phyloP scores from a whole-genome alignment of 2,113 vertebrate species.

The Sialia sialis region DNA sequence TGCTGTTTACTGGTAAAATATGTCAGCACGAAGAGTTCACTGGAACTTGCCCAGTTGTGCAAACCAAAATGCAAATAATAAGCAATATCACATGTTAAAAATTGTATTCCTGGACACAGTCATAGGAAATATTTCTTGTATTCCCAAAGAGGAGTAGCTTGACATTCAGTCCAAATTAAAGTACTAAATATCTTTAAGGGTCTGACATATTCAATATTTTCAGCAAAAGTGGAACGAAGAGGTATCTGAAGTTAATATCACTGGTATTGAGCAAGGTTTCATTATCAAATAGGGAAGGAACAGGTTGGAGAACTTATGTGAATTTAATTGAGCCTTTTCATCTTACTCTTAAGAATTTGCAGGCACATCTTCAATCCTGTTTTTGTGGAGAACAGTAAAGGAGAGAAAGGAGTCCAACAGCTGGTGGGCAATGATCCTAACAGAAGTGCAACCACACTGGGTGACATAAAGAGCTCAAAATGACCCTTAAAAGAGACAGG shows the following conservation, averaged over 20 bases:
- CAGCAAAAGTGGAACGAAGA: background rate
- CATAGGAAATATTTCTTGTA: background rate
- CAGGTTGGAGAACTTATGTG: background rate
- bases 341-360: background rate
- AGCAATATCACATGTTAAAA: background rate
- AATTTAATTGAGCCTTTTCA: background rate
- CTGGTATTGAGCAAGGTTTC: background rate
- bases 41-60: background rate
- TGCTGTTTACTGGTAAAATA: background rate
- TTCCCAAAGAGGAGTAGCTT: background rate
- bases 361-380: background rate
- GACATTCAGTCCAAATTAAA: background rate
- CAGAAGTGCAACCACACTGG: background rate
- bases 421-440: background rate
- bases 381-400: background rate
- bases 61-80: background rate
- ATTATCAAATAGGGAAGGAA: background rate
- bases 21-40: background rate
- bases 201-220: background rate
- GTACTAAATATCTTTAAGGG: background rate
- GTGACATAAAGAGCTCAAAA: background rate
- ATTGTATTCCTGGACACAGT: background rate
- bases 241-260: background rate
- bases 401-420: background rate
- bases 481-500: background rate